Conservation (phyloP, 30 jellyfish, hydroid and myxozoan genomes). For the Aurelia coerulea region DNA sequence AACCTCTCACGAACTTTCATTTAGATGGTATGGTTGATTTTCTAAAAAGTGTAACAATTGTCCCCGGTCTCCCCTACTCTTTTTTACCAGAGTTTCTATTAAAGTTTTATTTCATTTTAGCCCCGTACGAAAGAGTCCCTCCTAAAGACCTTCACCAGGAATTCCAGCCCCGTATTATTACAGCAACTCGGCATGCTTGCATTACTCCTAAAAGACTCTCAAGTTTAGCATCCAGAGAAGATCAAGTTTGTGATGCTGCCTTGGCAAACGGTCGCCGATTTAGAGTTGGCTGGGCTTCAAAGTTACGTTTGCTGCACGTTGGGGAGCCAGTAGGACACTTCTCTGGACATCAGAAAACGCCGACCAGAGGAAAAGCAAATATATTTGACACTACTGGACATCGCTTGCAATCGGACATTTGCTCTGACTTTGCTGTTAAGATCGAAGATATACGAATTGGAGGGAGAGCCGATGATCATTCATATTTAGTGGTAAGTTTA, state of each 20-base stretch:
- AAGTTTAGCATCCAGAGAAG: constrained; percentile 23
- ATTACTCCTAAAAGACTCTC: constrained; percentile 34
- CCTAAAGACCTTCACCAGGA: constrained; percentile 5
- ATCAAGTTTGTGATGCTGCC: constrained; percentile 83
- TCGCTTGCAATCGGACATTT: not conserved
- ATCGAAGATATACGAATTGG: constrained; percentile 31
- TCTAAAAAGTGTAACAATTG: no score
- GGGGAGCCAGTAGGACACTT: constrained; percentile 56
- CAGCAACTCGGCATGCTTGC: constrained; percentile 29
- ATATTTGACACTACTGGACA: constrained; percentile 17
- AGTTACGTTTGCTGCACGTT: constrained; percentile 58
- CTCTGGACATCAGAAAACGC: constrained; percentile 2
- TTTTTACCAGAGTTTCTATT: no score
- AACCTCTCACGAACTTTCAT: no score
- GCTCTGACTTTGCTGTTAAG: constrained; percentile 33
- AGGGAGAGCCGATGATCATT: constrained; percentile 12
- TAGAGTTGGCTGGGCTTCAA: constrained; percentile 89
- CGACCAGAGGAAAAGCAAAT: not conserved
- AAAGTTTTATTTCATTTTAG: no score
- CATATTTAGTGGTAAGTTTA: constrained; percentile 45
- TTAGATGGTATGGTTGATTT: no score
- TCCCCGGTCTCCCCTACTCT: no score
- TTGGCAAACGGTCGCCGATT: constrained; percentile 76
- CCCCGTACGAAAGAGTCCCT: not conserved
- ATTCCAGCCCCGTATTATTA: constrained; percentile 40